phyloP scores from a whole-genome alignment of 2,113 vertebrate species.

The Myrmecobius fasciatus region DNA sequence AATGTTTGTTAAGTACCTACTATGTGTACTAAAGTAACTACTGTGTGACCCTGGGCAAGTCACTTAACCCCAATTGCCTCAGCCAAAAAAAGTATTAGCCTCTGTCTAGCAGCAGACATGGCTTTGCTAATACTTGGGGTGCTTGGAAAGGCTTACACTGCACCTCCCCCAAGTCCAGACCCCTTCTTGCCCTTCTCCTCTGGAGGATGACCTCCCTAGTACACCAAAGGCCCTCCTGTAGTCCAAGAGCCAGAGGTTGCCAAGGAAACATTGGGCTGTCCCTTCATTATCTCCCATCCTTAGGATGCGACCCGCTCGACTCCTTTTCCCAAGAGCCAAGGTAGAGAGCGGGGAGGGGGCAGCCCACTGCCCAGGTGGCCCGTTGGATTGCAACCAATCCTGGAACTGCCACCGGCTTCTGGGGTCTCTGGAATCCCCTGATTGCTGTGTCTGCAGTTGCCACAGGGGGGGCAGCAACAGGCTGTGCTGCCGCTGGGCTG shows the following conservation, averaged over 20 bases:
- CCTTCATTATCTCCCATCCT: rapidly evolving
- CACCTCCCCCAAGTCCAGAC: not conserved
- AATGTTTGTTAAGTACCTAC: not conserved
- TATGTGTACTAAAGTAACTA: too few relatives aligned
- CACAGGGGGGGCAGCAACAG: slow-evolving; percentile 69
- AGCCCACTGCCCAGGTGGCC: not conserved
- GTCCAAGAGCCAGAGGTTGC: too few relatives aligned
- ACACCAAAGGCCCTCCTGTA: slow-evolving; percentile 38
- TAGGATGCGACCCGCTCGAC: too few relatives aligned
- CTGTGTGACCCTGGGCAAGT: too few relatives aligned
- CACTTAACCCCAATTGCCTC: too few relatives aligned
- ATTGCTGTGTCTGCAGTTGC: not conserved
- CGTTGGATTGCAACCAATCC: too few relatives aligned
- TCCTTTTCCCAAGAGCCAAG: not conserved
- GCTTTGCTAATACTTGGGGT: not conserved
- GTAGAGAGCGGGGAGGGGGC: not conserved
- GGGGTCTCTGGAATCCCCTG: not conserved
- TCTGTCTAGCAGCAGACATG: too few relatives aligned
- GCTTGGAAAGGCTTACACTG: not conserved
- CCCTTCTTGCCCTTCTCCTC: not conserved
- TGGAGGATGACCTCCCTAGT: not conserved
- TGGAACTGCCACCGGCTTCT: not conserved
- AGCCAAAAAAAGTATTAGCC: too few relatives aligned
- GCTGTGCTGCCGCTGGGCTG: too few relatives aligned
- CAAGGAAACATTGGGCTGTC: not conserved